Evolutionary conservation across 2,888 invertebrate genomes (phyloP), one percentile per base, ranked within the genome.

Genomic region (Hybos culiciformis): DNA sequence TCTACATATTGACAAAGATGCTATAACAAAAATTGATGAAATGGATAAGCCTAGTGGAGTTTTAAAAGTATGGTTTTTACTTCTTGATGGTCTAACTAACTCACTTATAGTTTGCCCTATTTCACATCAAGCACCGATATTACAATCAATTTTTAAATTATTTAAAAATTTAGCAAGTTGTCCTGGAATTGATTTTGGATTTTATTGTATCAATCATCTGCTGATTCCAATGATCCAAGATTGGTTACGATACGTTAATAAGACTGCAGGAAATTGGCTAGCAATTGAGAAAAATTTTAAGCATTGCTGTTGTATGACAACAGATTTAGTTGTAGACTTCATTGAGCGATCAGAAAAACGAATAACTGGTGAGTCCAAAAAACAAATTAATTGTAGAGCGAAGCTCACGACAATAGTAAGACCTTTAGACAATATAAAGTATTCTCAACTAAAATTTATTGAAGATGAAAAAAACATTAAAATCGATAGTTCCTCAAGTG

Each of bases 301-400:
- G 59, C 93, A 94, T 59, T 92, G 90, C 58, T 88, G 88, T 57
- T 93, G 94, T 8, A 78, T 92, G 66, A 84, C 90, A 11, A 88
- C 91, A 1, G 93, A 94, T 58, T 71, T 92, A 23, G 79, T 92
- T 26, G 93, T 93, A 0, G 81, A 88, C 55, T 88, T 87, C 53
- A 68, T 92, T 26, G 78, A 79, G 51, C 78, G 81, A 54, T 72
- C 87, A 29, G 78, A 82, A 60, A 77, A 78, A 68, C 70, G 74
- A 41, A 54, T 56, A 7, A 62, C 56, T 60, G 2, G 50, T 63
- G 26, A 12, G 9, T n/a, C 12, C n/a, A 32, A 19, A n/a, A 44
- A 41, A 37, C 19, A 18, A 15, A 37, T 19, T 26, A 24, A 11
- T 7, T 29, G 41, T 14, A 51, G 50, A 43, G 40, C 46, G 40